A percentile compares a stretch with the other conserved stretches of the same genome.
Conservation (phyloP, 2,888 invertebrate species). For the Trachelus tabidus region DNA sequence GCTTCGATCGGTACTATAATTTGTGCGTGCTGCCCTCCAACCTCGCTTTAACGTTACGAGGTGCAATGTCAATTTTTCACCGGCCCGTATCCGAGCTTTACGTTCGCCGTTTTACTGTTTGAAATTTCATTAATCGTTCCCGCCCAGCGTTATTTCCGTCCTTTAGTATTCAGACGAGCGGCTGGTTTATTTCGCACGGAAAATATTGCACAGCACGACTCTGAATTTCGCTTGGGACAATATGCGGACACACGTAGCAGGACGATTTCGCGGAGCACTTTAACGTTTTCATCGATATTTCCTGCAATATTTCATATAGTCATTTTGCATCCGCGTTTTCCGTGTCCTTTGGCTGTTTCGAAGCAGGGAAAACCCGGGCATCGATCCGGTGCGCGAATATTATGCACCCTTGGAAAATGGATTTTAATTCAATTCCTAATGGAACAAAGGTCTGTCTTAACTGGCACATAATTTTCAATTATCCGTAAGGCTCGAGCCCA, state of each 20-base stretch:
- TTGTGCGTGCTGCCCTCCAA: background rate
- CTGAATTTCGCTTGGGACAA: background rate
- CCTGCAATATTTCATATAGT: background rate
- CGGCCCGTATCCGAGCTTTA: background rate
- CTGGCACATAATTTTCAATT: background rate
- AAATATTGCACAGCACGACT: background rate
- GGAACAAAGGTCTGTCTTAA: background rate
- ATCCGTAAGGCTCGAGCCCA: background rate
- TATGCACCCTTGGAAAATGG: background rate
- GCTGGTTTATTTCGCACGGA: background rate
- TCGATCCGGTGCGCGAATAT: background rate
- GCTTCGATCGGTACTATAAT: background rate
- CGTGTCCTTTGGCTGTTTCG: background rate
- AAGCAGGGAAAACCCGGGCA: background rate
- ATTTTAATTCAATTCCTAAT: constrained; percentile 1
- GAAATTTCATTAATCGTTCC: background rate
- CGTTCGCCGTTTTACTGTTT: background rate
- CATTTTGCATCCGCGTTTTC: background rate
- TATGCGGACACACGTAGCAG: background rate
- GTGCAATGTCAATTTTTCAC: background rate
- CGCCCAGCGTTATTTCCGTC: background rate
- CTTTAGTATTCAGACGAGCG: background rate
- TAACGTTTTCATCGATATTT: background rate
- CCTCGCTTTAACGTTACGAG: background rate
- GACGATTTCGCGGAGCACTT: background rate